Base-by-base conservation (phyloP, 1,140 invertebrate species). In the Hylaeus anthracinus region DNA sequence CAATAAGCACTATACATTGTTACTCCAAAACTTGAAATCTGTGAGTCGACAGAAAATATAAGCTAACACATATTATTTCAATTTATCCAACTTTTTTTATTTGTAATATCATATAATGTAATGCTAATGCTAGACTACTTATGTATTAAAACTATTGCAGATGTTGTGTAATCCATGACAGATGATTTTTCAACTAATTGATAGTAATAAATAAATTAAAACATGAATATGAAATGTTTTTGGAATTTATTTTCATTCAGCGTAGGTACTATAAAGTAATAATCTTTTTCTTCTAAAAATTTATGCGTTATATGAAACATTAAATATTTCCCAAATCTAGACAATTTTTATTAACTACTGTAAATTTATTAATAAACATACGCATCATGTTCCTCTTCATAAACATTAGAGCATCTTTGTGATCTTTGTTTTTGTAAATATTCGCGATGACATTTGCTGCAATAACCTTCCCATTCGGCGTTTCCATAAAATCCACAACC, bases 401-500 rank as follows among this genome's bases (percentile, higher is more conserved):
- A 85, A 63, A 82, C 71, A 67, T 87, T 82, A 8, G 84, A 88
- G 78, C 92, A 92, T 48, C 88, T 94, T 88, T 94, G 93, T 51
- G 94, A 94, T 43, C 96, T 94, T 89, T 96, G 95, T 60, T 94
- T 93, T 84, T 96, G 95, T 84, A 96, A 93, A 82, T 95, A 94
- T 87, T 96, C 95, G 63, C 96, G 94, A 88, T 97, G 95, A 91
- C 97, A 99, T 93, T 98, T 97, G 43, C 98, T 99, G 92, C 99
- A 99, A 91, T 98, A 98, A 15, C 98, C 97, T 93, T 98, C 96
- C 97, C 98, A 99, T 90, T 98, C 97, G 51, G 97, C 97, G 93
- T 99, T 99, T 37, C 99, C 99, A 93, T 97, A 99, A 94, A 96
- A 99, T 77, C 98, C 98, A 94, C 98, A 99, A 15, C 98, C 97